Percentiles rank a stretch among this genome's conserved stretches.
Evolutionary conservation across 2,797 vertebrate genomes (phyloP).

Genomic region (Tenualosa thibaudeaui): DNA sequence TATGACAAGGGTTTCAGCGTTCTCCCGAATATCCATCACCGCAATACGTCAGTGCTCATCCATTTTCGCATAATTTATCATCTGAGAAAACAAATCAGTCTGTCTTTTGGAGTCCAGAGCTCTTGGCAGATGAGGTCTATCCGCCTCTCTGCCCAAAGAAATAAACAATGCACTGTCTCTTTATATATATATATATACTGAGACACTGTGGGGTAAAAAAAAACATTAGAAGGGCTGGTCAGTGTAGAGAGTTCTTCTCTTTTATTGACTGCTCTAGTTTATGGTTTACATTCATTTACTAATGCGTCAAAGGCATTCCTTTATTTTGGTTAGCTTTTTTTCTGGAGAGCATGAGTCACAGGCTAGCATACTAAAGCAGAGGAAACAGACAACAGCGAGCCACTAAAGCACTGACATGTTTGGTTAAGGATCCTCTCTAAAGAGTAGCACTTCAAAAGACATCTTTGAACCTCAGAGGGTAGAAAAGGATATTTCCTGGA

Average conservation of each 20-base stretch:
- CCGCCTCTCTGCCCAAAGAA: background rate
- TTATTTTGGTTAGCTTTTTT: constrained; percentile 9
- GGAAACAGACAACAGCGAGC: constrained; percentile 43
- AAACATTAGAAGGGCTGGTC: background rate
- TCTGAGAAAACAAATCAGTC: constrained; percentile 1
- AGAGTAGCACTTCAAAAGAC: background rate
- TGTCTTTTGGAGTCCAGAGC: background rate
- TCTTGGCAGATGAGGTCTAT: background rate
- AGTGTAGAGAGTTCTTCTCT: background rate
- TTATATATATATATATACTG: background rate
- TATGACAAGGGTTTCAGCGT: background rate
- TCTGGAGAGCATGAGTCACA: constrained; percentile 43
- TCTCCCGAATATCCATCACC: background rate
- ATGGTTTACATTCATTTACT: background rate
- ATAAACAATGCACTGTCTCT: constrained; percentile 1
- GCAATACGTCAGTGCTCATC: background rate
- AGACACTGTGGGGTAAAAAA: background rate
- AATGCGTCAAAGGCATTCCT: constrained; percentile 54
- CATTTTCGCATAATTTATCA: constrained; percentile 10
- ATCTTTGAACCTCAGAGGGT: background rate
- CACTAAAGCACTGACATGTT: background rate
- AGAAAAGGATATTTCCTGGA: constrained; percentile 17
- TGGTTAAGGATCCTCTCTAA: background rate
- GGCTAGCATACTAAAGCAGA: constrained; percentile 44
- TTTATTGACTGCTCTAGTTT: constrained; percentile 21